Evolutionary conservation across 2,888 invertebrate genomes (phyloP), one percentile per base, ranked within the genome.

Genomic region (Limulus polyphemus): DNA sequence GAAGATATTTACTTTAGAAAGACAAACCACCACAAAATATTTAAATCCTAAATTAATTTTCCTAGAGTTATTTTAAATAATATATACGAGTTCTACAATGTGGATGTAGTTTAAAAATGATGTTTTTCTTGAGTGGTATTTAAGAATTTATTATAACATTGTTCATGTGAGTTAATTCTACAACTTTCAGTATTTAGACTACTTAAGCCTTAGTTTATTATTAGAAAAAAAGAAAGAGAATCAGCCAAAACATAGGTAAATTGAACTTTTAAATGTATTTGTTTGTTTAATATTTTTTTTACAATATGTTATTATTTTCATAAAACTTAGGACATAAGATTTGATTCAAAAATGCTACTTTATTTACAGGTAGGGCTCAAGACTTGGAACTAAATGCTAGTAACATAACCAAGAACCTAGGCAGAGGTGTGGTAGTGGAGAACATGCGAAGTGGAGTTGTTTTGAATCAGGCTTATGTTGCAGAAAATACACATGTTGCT

Each of bases 371-470:
- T 62, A 81, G 88, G 79, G 84, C 85, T 47, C 91, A 86, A 74
- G 95, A 97, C 75, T 79, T 97, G 60, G 90, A 90, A 71, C 82
- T 99, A 16, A 86, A 87, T 0, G 85, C 90, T 72, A 88, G 90
- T 1, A 83, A 85, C 49, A 84, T 98, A 63, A 84, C 86, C 2
- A 86, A 89, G 74, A 99, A 99, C 78, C 86, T 87, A 69, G 97
- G 97, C 0, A 84, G 94, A 74, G 99, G 99, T n/a, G 83, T 99
- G 58, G 88, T 84, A n/a, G 83, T 90, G 13, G 91, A 94, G 75
- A 91, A 93, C 75, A 80, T 97, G 61, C 83, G 95, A 72, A 91
- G 91, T 14, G 88, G 87, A 74, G 77, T 94, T n/a, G 87, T 90
- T 74, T 81, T 97, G 57, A 87, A 90, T 72, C 83, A 85, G 51